Evolutionary conservation across 2,113 vertebrate species (phyloP).

Genomic region (Bos javanicus): DNA sequence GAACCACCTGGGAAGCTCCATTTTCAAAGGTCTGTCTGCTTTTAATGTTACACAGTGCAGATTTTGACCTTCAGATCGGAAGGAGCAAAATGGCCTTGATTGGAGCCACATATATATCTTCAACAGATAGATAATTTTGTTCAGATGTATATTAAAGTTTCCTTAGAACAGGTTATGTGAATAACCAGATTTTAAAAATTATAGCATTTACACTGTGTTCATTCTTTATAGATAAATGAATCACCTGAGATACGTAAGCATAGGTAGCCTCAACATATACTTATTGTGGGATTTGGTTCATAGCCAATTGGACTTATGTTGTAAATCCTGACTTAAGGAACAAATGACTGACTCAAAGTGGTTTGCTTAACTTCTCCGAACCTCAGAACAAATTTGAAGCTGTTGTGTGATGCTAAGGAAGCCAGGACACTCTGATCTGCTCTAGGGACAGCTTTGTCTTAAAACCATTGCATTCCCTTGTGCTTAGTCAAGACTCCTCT

Average conservation of each 20-base stretch:
- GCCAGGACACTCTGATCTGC: background rate
- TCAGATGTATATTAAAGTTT: background rate
- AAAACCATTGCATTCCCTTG: background rate
- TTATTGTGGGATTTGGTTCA: background rate
- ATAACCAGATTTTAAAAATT: background rate
- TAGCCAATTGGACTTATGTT: background rate
- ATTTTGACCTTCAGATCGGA: background rate
- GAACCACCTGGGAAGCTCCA: background rate
- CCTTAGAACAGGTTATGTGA: background rate
- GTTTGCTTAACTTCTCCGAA: background rate
- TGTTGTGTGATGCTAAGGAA: background rate
- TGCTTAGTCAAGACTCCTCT: background rate
- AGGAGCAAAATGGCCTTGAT: background rate
- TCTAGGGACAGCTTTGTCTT: background rate
- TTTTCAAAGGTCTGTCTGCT: background rate
- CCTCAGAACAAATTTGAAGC: background rate
- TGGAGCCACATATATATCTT: background rate
- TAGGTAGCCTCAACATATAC: background rate
- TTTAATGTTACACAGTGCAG: background rate
- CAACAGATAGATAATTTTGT: background rate
- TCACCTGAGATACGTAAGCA: background rate
- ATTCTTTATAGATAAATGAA: background rate
- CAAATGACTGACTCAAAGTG: background rate
- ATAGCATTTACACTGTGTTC: background rate
- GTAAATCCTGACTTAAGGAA: background rate